Conservation (phyloP, 2,888 invertebrate genomes). For the Steinernema carpocapsae region DNA sequence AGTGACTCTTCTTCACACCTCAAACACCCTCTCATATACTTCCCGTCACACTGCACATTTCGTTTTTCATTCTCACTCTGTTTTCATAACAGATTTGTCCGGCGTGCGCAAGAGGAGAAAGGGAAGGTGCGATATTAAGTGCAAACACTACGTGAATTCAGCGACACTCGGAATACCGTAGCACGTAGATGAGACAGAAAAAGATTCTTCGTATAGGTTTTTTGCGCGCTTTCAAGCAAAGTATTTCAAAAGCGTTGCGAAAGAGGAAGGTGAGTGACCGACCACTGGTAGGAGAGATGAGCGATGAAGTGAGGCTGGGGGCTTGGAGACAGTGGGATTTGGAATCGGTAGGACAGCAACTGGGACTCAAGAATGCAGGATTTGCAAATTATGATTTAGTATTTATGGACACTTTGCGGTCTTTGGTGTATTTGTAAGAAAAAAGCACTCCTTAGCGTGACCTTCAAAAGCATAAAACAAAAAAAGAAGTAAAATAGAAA, state of each 20-base stretch:
- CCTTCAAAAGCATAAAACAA: no score
- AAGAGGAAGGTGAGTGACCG: not conserved
- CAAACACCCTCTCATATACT: not conserved
- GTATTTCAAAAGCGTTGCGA: constrained; percentile 30
- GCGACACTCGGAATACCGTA: not conserved
- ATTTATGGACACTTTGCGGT: no score
- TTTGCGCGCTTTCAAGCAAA: not conserved
- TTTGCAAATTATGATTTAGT: no score
- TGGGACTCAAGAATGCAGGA: no score
- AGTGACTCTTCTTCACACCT: no score
- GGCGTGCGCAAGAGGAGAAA: not conserved
- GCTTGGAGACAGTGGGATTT: no score
- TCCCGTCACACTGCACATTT: not conserved
- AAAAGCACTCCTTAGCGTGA: no score
- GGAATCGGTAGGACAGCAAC: no score
- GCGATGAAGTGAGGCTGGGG: no score
- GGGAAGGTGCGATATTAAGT: constrained; percentile 20
- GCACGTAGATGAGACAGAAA: not conserved
- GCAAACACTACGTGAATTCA: constrained; percentile 19
- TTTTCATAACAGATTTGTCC: constrained; percentile 32
- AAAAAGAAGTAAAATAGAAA: no score
- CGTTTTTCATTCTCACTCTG: constrained; percentile 17
- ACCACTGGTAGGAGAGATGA: no score
- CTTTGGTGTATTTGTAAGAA: no score
- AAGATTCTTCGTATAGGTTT: not conserved